phyloP scores from a whole-genome alignment of 2,797 vertebrate species.

The Pangasius djambal region DNA sequence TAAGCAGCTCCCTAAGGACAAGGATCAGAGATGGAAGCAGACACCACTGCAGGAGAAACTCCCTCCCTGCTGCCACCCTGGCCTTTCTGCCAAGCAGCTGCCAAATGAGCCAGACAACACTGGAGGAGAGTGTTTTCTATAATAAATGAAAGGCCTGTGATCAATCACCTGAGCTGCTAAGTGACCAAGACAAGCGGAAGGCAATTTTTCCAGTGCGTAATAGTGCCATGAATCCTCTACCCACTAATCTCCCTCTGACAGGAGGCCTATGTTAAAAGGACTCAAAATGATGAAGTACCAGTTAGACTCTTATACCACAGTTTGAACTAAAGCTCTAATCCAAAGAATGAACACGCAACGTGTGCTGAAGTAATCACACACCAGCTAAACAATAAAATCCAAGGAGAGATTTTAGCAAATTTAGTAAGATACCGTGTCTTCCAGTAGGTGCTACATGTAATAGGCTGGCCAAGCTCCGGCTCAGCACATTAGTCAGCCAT shows the following conservation, averaged over 20 bases:
- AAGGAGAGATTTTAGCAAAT: neutral
- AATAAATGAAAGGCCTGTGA: slow-evolving; percentile 61
- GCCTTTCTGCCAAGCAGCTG: slow-evolving; percentile 32
- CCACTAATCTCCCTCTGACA: slow-evolving; percentile 35
- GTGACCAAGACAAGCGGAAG: slow-evolving; percentile 55
- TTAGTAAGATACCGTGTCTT: neutral
- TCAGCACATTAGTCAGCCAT: neutral
- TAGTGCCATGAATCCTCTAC: slow-evolving; percentile 44
- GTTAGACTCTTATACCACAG: slow-evolving; percentile 21
- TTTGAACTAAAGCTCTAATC: neutral
- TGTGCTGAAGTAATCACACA: neutral
- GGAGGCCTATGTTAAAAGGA: slow-evolving; percentile 34
- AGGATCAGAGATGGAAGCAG: slow-evolving; percentile 42
- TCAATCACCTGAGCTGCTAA: slow-evolving; percentile 59
- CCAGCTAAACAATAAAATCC: neutral
- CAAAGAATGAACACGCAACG: neutral
- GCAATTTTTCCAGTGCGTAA: slow-evolving; percentile 35
- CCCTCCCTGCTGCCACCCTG: slow-evolving; percentile 22
- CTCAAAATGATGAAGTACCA: slow-evolving; percentile 49
- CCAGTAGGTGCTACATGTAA: slow-evolving; percentile 5
- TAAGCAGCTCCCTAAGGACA: slow-evolving; percentile 26
- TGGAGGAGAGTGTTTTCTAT: slow-evolving; percentile 50
- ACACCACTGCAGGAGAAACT: slow-evolving; percentile 21
- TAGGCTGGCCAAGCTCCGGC: neutral
- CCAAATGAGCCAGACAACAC: slow-evolving; percentile 46